phyloP scores from a whole-genome alignment of 53 echinoderm and acorn worm genomes.

The Hippasteria phrygiana region DNA sequence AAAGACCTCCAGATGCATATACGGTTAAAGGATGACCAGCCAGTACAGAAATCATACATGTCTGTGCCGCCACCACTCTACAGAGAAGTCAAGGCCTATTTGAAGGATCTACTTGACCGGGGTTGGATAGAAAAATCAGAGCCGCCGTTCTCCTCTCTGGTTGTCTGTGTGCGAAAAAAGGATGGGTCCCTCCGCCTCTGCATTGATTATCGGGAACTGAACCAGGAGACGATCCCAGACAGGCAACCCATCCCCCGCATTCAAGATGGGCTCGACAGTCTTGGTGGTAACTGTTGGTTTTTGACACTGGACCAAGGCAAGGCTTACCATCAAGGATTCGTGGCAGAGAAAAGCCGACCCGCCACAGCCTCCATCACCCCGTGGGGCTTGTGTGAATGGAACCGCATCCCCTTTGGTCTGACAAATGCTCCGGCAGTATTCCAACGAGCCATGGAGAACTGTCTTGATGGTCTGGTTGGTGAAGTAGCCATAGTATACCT shows the following conservation, averaged over 20 bases:
- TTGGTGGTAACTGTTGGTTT: conserved; percentile 56
- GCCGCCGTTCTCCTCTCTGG: conserved; percentile 59
- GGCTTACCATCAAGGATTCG: conserved; percentile 70
- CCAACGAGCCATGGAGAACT: conserved; percentile 11
- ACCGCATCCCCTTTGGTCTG: conserved; percentile 63
- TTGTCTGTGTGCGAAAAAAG: conserved; percentile 74
- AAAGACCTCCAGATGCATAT: conserved; percentile 35
- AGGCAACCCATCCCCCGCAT: conserved; percentile 23
- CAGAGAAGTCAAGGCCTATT: conserved; percentile 62
- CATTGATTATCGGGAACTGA: conserved; percentile 49
- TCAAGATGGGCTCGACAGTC: conserved; percentile 40
- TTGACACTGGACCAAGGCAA: conserved; percentile 54
- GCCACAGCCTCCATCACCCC: conserved; percentile 65
- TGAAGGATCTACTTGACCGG: conserved; percentile 59
- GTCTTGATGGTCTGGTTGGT: not conserved
- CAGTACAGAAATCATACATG: conserved; percentile 70
- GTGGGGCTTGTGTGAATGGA: conserved; percentile 70
- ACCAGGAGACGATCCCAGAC: conserved; percentile 46
- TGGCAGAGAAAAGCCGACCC: conserved; percentile 40
- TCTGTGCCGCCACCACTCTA: conserved; percentile 67
- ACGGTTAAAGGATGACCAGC: conserved; percentile 28
- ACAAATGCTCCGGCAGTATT: conserved; percentile 68
- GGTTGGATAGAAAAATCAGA: conserved; percentile 65
- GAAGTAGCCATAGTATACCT: not conserved
- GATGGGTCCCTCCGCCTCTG: conserved; percentile 68